These are phyloP conservation scores for Trachythela sp. DNA, from an alignment of 64 coral and sea anemone species.

Conservation along the genomic window DNA sequence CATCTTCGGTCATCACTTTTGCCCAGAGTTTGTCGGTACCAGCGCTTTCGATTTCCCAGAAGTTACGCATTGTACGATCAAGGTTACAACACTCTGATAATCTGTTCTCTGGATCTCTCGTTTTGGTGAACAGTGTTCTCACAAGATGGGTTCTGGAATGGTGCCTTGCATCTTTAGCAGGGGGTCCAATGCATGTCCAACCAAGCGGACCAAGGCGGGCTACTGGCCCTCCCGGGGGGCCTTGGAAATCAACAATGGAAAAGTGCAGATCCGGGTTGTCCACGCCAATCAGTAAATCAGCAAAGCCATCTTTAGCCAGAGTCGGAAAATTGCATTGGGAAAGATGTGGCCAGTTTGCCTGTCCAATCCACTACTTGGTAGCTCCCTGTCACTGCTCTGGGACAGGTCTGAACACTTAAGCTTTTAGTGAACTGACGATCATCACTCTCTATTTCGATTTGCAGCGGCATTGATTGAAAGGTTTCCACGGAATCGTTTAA, in stretches of 20 bases:
- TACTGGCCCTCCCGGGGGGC: background rate
- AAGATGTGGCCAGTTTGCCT: background rate
- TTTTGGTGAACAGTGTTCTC: background rate
- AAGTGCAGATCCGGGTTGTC: background rate
- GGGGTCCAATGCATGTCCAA: background rate
- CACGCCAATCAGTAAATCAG: background rate
- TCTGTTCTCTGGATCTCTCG: background rate
- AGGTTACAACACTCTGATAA: background rate
- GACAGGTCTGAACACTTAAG: background rate
- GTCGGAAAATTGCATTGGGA: background rate
- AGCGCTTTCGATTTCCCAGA: conserved; percentile 42
- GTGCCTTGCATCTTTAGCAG: background rate
- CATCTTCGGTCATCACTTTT: conserved; percentile 30
- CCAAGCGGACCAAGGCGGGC: background rate
- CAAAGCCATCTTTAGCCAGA: background rate
- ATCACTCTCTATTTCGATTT: background rate
- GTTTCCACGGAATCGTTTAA: background rate
- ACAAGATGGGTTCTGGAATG: background rate
- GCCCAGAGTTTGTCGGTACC: background rate
- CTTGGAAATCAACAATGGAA: background rate
- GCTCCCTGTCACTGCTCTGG: background rate
- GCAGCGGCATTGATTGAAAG: background rate
- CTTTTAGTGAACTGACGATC: background rate
- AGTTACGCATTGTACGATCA: background rate
- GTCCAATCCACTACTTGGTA: background rate